phyloP scores from a whole-genome alignment of 1,140 invertebrate species.

The Aphelenchoides avenae region DNA sequence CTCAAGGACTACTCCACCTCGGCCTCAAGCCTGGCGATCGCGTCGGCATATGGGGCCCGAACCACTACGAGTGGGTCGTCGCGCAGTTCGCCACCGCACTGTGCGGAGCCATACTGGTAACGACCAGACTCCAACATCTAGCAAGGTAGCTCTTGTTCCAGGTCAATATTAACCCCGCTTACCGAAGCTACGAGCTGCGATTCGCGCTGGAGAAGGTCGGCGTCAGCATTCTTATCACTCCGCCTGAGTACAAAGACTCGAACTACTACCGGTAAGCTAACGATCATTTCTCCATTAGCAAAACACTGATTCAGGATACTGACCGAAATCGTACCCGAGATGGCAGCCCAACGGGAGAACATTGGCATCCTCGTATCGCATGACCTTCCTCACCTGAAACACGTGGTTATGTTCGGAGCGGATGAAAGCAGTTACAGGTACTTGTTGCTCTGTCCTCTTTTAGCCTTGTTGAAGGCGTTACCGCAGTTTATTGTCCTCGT shows the following conservation, averaged over 20 bases:
- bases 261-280: conserved; percentile 55
- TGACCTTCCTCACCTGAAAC: conserved; percentile 48
- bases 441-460: no score
- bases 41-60: conserved; percentile 82
- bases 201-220: conserved; percentile 73
- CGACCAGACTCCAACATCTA: no score
- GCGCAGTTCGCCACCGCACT: conserved; percentile 74
- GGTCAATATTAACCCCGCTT: conserved; percentile 80
- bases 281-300: no score
- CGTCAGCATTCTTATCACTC: conserved; percentile 51
- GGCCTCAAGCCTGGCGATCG: conserved; percentile 76
- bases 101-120: no score
- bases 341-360: conserved; percentile 33
- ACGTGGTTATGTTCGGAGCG: conserved; percentile 57
- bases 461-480: no score
- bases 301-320: no score
- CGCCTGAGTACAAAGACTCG: conserved; percentile 55
- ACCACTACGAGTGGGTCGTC: conserved; percentile 72
- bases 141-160: no score
- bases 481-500: no score
- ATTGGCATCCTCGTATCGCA: conserved; percentile 36
- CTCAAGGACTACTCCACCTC: conserved; percentile 72
- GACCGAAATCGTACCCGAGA: conserved; percentile 51
- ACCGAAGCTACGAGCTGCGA: conserved; percentile 71
- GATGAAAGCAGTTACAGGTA: conserved; percentile 48